Conservation (phyloP, 2,797 vertebrate genomes). For the Peromyscus attwateri region DNA sequence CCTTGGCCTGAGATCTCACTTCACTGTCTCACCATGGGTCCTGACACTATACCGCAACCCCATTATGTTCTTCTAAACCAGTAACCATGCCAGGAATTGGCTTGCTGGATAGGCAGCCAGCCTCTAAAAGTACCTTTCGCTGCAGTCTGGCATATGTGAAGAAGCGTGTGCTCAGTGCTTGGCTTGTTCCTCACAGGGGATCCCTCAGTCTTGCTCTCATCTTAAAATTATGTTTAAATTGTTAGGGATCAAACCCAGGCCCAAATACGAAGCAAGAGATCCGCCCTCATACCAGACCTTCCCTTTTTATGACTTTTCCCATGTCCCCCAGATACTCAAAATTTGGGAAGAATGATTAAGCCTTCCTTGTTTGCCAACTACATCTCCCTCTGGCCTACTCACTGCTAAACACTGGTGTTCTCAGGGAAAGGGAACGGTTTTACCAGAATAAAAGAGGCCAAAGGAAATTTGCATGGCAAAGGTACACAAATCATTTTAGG, state of each 20-base stretch:
- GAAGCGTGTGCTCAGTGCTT: neutral
- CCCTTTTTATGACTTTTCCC: neutral
- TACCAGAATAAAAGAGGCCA: constrained; percentile 79
- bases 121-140: accelerated
- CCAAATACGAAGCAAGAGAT: neutral
- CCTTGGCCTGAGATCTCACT: neutral
- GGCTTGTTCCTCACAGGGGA: neutral
- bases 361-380: neutral
- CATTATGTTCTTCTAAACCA: neutral
- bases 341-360: constrained; percentile 35
- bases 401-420: constrained; percentile 76
- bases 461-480: constrained; percentile 80
- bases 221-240: neutral
- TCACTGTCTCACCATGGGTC: neutral
- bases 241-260: neutral
- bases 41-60: neutral
- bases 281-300: neutral
- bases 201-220: neutral
- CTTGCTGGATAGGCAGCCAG: neutral
- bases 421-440: constrained; percentile 64
- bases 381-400: constrained; percentile 74
- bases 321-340: constrained; percentile 15
- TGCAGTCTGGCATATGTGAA: too few relatives aligned
- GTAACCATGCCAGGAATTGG: neutral
- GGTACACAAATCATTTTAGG: constrained; percentile 86